Percentiles rank a stretch among this genome's conserved stretches.
Conservation (phyloP, 2,113 vertebrate genomes). For the Melanotaenia duboulayi region DNA sequence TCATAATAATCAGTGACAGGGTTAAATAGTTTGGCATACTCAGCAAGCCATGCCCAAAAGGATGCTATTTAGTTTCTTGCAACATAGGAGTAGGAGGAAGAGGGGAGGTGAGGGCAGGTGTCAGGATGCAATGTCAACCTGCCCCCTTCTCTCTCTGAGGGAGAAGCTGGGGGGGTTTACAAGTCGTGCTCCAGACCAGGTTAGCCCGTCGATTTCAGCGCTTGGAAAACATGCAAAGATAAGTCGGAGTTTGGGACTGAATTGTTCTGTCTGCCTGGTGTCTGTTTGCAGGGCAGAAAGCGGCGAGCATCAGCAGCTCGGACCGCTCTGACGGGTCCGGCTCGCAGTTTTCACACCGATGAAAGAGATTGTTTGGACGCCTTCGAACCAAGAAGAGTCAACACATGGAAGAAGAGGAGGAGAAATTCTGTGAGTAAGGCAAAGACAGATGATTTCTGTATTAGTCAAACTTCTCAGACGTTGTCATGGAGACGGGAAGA, state of each 20-base stretch:
- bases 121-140: conserved; percentile 65
- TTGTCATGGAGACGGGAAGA: no score
- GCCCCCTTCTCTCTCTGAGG: conserved; percentile 21
- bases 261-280: conserved; percentile 50
- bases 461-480: conserved; percentile 20
- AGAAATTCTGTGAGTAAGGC: conserved; percentile 71
- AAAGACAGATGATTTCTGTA: conserved; percentile 62
- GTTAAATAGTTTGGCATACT: conserved; percentile 79
- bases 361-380: conserved; percentile 84
- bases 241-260: conserved; percentile 56
- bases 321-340: conserved; percentile 21
- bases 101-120: conserved; percentile 38
- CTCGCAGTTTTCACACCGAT: conserved; percentile 48
- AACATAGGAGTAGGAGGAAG: conserved; percentile 31
- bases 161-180: conserved; percentile 48
- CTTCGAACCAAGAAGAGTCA: conserved; percentile 63
- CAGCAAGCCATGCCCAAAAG: conserved; percentile 83
- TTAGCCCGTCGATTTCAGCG: conserved; percentile 74
- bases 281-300: conserved; percentile 17
- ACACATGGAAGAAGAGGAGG: conserved; percentile 16
- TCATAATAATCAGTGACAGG: conserved; percentile 80
- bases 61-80: conserved; percentile 78
- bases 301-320: conserved; percentile 31
- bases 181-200: conserved; percentile 72
- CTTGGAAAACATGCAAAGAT: conserved; percentile 82